These are phyloP conservation scores for Graptemys geographica DNA, from an alignment of 2,797 vertebrate species.

Conservation along the genomic window DNA sequence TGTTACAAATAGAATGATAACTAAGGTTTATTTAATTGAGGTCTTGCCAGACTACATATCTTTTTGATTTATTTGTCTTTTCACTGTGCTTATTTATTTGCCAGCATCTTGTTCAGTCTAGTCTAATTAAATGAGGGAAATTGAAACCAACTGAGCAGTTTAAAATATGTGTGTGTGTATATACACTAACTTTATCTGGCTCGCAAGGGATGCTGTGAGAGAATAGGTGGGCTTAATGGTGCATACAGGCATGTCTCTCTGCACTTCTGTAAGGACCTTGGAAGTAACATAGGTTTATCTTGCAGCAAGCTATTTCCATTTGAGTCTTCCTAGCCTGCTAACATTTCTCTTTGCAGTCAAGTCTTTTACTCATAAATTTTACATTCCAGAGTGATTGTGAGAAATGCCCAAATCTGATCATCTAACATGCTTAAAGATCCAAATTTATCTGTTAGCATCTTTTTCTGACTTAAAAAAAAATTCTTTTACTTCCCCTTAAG, in stretches of 20 bases:
- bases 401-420: slow-evolving; percentile 57
- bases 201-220: neutral
- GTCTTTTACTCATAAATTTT: slow-evolving; percentile 57
- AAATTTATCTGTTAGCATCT: slow-evolving; percentile 59
- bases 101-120: neutral
- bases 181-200: neutral
- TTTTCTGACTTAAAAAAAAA: slow-evolving; percentile 72
- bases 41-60: neutral
- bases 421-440: slow-evolving; percentile 55
- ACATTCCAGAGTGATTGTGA: slow-evolving; percentile 50
- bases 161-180: neutral
- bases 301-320: slow-evolving; percentile 51
- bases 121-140: neutral
- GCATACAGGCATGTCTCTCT: neutral
- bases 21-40: neutral
- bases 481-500: slow-evolving; percentile 76
- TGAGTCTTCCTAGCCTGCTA: slow-evolving; percentile 46
- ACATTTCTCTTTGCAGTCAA: slow-evolving; percentile 50
- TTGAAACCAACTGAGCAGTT: slow-evolving; percentile 1
- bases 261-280: neutral
- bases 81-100: neutral
- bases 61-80: neutral
- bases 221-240: accelerated
- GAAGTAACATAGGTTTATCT: slow-evolving; percentile 27
- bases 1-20: neutral